Conservation (phyloP, 2,888 invertebrate genomes). For the Epinotia ramella region DNA sequence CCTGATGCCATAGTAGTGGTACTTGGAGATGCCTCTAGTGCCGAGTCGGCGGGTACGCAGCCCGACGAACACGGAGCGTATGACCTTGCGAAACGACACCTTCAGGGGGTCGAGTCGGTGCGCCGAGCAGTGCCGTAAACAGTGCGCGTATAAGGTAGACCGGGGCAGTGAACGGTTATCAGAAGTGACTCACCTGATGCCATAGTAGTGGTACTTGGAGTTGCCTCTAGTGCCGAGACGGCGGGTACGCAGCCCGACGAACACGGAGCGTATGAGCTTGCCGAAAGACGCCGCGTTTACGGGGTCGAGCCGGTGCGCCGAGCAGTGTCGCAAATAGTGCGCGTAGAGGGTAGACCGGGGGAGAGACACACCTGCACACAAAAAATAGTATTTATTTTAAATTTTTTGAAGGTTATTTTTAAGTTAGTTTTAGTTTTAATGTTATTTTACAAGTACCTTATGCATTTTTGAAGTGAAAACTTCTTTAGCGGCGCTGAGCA, state of each 20-base stretch:
- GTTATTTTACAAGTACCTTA: too few relatives aligned
- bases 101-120: slow-evolving; percentile 99
- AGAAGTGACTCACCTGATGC: slow-evolving; percentile 86
- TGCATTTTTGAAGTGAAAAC: too few relatives aligned
- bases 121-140: slow-evolving; percentile 96
- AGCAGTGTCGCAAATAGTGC: slow-evolving; percentile 98
- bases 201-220: slow-evolving; percentile 99
- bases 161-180: slow-evolving; percentile 89
- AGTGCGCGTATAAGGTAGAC: slow-evolving; percentile 98
- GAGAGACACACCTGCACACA: slow-evolving; percentile 88
- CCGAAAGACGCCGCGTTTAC: slow-evolving; percentile 99
- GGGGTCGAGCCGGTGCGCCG: slow-evolving; percentile 96
- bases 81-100: slow-evolving; percentile 99
- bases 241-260: slow-evolving; percentile 97
- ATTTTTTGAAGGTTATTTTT: too few relatives aligned
- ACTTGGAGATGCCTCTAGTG: too few relatives aligned
- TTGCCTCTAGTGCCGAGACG: slow-evolving; percentile 98
- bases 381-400: too few relatives aligned
- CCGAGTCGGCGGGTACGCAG: slow-evolving; percentile 88
- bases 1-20: slow-evolving; percentile 98
- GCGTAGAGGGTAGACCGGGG: slow-evolving; percentile 98
- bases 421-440: too few relatives aligned
- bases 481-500: too few relatives aligned
- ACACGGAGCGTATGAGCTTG: slow-evolving; percentile 98
- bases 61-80: slow-evolving; percentile 98